phyloP scores from a whole-genome alignment of 2,113 vertebrate species.

The Mirounga angustirostris region DNA sequence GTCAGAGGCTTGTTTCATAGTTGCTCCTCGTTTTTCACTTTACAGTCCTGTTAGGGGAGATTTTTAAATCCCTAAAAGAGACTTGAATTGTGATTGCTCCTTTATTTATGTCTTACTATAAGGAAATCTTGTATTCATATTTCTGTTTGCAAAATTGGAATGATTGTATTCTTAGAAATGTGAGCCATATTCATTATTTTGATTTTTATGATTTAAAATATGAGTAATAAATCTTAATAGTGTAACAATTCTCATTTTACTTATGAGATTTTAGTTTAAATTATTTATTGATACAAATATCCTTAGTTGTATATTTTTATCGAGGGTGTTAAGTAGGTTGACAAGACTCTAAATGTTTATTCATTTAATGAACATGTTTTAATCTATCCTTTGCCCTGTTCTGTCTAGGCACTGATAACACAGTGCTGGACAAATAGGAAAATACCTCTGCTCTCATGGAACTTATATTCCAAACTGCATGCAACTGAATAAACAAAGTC shows the following conservation, averaged over 20 bases:
- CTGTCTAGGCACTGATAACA: not conserved
- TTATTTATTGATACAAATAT: not conserved
- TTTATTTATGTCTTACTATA: slow-evolving; percentile 5
- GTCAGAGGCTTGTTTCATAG: slow-evolving; percentile 82
- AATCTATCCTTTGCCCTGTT: not conserved
- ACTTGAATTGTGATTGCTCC: not conserved
- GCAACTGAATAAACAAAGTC: not conserved
- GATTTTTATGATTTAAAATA: slow-evolving; percentile 38
- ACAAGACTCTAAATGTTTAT: not conserved
- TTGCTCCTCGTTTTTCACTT: slow-evolving; percentile 57
- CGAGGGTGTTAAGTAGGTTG: not conserved
- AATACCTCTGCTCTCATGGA: not conserved
- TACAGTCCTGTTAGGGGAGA: slow-evolving; percentile 77
- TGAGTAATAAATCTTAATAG: not conserved
- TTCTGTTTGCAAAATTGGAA: not conserved
- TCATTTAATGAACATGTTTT: not conserved
- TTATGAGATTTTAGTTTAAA: not conserved
- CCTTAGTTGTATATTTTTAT: not conserved
- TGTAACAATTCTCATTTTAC: not conserved
- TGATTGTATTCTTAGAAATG: not conserved
- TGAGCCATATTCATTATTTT: not conserved
- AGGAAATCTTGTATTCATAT: not conserved
- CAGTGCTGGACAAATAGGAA: not conserved
- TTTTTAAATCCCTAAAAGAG: slow-evolving; percentile 28
- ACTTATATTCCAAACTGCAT: not conserved